phyloP scores from a whole-genome alignment of 2,888 invertebrate genomes.

The Alloscopus bannaensis region DNA sequence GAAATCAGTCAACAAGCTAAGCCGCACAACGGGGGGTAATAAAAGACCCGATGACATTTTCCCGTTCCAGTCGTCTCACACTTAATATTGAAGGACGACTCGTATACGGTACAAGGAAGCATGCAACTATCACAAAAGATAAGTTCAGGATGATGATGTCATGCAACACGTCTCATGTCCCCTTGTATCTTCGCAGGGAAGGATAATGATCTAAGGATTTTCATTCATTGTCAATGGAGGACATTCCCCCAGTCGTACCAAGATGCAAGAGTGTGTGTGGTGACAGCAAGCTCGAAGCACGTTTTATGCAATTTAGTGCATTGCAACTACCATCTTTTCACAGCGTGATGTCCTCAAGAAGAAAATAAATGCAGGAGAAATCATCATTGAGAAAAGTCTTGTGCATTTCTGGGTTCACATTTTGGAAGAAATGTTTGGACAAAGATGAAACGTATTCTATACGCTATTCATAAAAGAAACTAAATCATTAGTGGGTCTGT shows the following conservation, averaged over 20 bases:
- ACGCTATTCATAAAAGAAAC: no score
- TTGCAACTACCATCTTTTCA: constrained; percentile 5
- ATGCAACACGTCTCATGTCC: constrained; percentile 2
- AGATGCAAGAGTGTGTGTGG: constrained; percentile 17
- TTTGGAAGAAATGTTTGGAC: no score
- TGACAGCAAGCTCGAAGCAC: constrained; percentile 17
- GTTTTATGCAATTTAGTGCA: constrained; percentile 19
- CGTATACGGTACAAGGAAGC: no score
- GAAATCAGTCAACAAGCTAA: constrained; percentile 58
- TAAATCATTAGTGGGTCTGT: no score
- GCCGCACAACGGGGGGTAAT: constrained; percentile 52
- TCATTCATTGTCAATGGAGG: constrained; percentile 37
- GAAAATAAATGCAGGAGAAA: no score
- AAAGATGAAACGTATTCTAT: no score
- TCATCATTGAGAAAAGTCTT: no score
- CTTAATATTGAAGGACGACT: constrained; percentile 36
- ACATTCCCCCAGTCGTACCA: constrained; percentile 39
- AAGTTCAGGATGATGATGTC: no score
- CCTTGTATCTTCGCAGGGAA: constrained; percentile 9
- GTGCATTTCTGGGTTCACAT: no score
- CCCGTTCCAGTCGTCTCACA: constrained; percentile 40
- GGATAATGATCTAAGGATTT: constrained; percentile 43
- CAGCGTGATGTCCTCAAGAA: constrained; percentile 6
- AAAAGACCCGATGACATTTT: constrained; percentile 55
- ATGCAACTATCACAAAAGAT: no score